Base-by-base conservation (phyloP, 2,888 invertebrate species). In the Drosophila melanosoma region DNA sequence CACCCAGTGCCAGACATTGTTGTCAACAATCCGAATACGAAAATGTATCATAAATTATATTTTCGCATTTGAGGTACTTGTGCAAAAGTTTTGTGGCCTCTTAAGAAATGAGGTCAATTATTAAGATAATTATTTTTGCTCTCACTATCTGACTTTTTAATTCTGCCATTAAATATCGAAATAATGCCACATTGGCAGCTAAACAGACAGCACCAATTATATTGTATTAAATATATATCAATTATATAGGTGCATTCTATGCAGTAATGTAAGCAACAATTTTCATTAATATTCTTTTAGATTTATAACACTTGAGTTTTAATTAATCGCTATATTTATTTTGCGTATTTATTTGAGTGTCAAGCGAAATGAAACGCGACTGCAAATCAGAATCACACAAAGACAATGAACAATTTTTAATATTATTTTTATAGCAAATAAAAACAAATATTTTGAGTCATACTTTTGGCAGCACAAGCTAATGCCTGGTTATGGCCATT, bases 361-460 rank as follows among this genome's bases (percentile, higher is more conserved):
- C 69, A 74, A 58, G 58, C 60, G 63, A 81, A 89, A 87, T 76
- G 72, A 79, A 74, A 72, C 56, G 61, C 67, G 15, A 49, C 57
- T 45, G 59, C 67, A 62, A 84, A 67, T 67, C 54, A 69, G 70
- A 59, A 52, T 36, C 58, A 23, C 40, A 73, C 82, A 88, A 81
- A 81, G 89, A 83, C 79, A 90, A 82, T 87, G 85, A 69, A 76
- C 82, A 74, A 89, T 84, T 63, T 71, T 45, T 49, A 64, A 59
- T 40, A 76, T 76, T 76, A 58, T 29, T 29, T 6, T 29, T 29
- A 29, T 29, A 10, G 20, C 20, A 20, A 33, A 32, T n/a, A 45
- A 66, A 26, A 51, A 2, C 8, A 65, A 65, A 70, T 73, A 52
- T 65, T 64, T 84, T 85, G 89, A 85, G 80, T 85, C 87, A 85